A percentile compares a stretch with the other conserved stretches of the same genome.
Evolutionary conservation across 2,113 vertebrate species (phyloP).

Genomic region (Okapia johnstoni): DNA sequence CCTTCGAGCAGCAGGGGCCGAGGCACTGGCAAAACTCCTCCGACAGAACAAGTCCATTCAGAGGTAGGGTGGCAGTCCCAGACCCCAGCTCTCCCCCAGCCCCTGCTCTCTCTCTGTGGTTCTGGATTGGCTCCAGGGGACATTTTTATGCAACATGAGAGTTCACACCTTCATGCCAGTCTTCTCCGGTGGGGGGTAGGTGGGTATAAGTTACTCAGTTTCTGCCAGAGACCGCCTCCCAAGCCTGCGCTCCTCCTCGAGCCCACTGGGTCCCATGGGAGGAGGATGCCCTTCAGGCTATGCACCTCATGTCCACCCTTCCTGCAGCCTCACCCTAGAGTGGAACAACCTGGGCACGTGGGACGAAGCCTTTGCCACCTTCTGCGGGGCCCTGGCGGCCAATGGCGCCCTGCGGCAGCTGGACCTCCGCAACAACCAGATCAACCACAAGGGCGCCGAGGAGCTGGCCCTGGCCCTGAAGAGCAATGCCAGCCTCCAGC

Average conservation of each 20-base stretch:
- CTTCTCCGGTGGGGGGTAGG: too few species aligned
- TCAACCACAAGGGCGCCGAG: conserved; percentile 90
- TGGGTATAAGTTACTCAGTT: not conserved
- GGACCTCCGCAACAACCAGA: conserved; percentile 97
- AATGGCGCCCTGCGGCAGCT: conserved; percentile 83
- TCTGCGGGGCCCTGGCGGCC: conserved; percentile 89
- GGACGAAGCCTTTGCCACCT: conserved; percentile 90
- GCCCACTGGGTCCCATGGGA: not conserved
- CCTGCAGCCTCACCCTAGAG: conserved; percentile 89
- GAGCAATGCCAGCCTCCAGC: conserved; percentile 83
- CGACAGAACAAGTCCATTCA: conserved; percentile 88
- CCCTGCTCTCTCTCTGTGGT: not conserved
- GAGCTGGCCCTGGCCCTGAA: conserved; percentile 88
- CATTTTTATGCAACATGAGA: not conserved
- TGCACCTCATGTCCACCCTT: not conserved
- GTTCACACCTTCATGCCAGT: not conserved
- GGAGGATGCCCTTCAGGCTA: not conserved
- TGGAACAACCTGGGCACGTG: conserved; percentile 93
- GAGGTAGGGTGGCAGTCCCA: conserved; percentile 79
- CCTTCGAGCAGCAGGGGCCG: conserved; percentile 85
- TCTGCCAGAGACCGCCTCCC: not conserved
- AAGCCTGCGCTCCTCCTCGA: not conserved
- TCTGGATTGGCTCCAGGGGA: not conserved
- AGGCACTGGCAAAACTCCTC: conserved; percentile 89
- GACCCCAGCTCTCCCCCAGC: fast-evolving